Evolutionary conservation across 2,888 invertebrate genomes (phyloP), one percentile per base, ranked within the genome.

Genomic region (Rotaria sp.): DNA sequence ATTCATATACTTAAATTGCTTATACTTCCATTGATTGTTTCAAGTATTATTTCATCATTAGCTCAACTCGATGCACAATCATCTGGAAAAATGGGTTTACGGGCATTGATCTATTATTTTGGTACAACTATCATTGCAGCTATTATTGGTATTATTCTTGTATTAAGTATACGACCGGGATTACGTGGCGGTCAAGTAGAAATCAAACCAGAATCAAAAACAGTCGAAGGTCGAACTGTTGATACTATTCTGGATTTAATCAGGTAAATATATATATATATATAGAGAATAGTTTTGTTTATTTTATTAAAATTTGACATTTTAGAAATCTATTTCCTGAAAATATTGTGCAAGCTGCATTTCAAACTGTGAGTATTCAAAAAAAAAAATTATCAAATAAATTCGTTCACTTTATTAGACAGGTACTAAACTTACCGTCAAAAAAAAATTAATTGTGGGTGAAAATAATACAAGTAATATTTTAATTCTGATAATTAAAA

Each of bases 301-400:
- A 18, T 84, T 26, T 50, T 55, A 7, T 59, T 41, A 11, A 26
- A 2, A 57, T 41, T 41, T 38, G 21, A 85, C n/a, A n/a, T 2
- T 94, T 87, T 93, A 95, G 96, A 91, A 96, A 96, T 90, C 94
- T 96, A 92, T 96, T 97, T 90, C 96, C 96, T 50, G 95, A 95
- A 89, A 96, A 96, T 92, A 93, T 96, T 87, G 94, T 95, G 50
- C 95, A 96, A 90, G 95, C 96, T 24, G 94, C 95, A 88, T 94
- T 96, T 89, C 93, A 94, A 67, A 94, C 95, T 91, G 94, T 94
- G 91, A 91, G 92, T 89, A 87, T 84, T 85, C 52, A 59, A 84
- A 74, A 87, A 38, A 18, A 38, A 26, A 74, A n/a, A 74, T 85
- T 11, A 24, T 50, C 24, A 52, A 84, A 30, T 74, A 59, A 21